A percentile compares a stretch with the other conserved stretches of the same genome.
These are phyloP conservation scores for Clarias laeviceps DNA, from an alignment of 2,797 vertebrate genomes.

Conservation along the genomic window DNA sequence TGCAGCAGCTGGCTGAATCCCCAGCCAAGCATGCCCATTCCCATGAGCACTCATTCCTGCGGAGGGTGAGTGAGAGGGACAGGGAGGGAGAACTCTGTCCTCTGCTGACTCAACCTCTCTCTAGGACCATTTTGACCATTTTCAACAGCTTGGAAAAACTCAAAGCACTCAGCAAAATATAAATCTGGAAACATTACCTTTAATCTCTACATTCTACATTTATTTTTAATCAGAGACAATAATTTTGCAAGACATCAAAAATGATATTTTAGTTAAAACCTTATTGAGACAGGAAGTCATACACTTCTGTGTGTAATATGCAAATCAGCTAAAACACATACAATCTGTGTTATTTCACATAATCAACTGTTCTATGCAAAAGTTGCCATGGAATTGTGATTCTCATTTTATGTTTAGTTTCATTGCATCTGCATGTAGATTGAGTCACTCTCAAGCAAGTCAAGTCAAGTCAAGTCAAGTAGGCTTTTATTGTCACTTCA, in stretches of 20 bases:
- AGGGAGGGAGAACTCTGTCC: neutral
- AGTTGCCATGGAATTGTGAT: neutral
- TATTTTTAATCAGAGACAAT: neutral
- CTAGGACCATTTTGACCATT: neutral
- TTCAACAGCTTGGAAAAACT: constrained; percentile 1
- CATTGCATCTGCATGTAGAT: too few species aligned
- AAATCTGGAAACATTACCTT: neutral
- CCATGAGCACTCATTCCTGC: constrained; percentile 24
- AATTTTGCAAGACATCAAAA: neutral
- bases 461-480: too few species aligned
- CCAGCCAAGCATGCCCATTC: constrained; percentile 39
- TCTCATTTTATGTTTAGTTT: neutral
- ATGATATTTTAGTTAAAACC: neutral
- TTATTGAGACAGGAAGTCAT: neutral
- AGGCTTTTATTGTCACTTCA: too few species aligned
- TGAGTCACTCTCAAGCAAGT: too few species aligned
- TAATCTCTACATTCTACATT: neutral
- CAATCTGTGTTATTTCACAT: neutral
- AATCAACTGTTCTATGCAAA: neutral
- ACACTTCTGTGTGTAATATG: neutral
- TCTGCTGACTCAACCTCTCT: constrained; percentile 9
- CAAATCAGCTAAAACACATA: neutral
- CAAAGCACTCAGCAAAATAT: neutral
- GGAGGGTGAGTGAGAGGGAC: neutral
- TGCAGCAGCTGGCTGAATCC: constrained; percentile 69